These are phyloP conservation scores for Anoplius nigerrimus DNA, from an alignment of 2,888 invertebrate genomes.

Conservation along the genomic window DNA sequence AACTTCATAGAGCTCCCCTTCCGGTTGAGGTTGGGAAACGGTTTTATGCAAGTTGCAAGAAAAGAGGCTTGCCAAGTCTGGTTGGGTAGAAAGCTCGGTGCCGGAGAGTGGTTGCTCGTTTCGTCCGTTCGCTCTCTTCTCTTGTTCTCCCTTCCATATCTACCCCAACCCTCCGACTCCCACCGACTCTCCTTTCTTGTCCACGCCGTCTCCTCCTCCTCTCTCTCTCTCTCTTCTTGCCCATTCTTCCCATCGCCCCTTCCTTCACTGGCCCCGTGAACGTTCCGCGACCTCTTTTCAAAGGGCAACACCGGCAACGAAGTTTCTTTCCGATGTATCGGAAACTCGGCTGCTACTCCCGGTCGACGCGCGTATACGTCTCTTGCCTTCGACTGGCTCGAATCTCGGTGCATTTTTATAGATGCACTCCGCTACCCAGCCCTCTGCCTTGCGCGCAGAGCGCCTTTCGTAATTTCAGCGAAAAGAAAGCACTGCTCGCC, in stretches of 20 bases:
- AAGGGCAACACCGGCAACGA: conserved; percentile 18
- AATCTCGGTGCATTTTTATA: not conserved
- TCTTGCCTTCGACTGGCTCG: not conserved
- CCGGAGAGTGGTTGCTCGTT: conserved; percentile 25
- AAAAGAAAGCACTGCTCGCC: not conserved
- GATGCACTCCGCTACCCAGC: not conserved
- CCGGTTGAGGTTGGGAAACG: conserved; percentile 42
- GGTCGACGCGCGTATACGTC: not conserved
- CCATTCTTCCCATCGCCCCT: not conserved
- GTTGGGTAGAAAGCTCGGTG: conserved; percentile 20
- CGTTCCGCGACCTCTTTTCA: conserved; percentile 27
- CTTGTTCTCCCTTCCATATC: conserved; percentile 15
- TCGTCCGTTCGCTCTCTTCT: conserved; percentile 14
- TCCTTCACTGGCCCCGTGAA: conserved; percentile 11
- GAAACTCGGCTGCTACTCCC: not conserved
- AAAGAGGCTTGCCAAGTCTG: conserved; percentile 48
- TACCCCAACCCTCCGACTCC: conserved; percentile 3
- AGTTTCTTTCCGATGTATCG: conserved; percentile 17
- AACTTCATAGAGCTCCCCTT: conserved; percentile 35
- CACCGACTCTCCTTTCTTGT: not conserved
- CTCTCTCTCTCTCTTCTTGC: not conserved
- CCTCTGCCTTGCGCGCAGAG: not conserved
- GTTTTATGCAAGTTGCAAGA: conserved; percentile 50
- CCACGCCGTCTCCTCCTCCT: not conserved
- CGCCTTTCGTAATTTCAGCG: not conserved